Conservation (phyloP, 2,797 vertebrate species). For the Podarcis siculus region DNA sequence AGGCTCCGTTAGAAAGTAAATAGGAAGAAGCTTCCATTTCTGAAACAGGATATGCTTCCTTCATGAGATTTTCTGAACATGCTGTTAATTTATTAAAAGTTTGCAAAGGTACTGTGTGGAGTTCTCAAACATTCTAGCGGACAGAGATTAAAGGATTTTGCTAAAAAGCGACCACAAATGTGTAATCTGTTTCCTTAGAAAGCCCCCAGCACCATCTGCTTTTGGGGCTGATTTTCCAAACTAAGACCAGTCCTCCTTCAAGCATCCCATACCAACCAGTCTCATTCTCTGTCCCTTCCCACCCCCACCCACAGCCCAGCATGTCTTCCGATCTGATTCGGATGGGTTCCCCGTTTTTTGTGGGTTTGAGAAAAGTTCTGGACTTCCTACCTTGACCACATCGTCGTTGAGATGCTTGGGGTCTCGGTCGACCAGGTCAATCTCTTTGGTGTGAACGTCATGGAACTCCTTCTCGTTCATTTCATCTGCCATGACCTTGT, state of each 20-base stretch:
- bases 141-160: neutral
- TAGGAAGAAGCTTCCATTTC: neutral
- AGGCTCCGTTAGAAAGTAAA: neutral
- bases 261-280: neutral
- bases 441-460: conserved; percentile 96
- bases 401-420: conserved; percentile 95
- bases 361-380: rapidly evolving
- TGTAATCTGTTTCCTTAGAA: neutral
- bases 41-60: conserved; percentile 1
- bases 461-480: conserved; percentile 88
- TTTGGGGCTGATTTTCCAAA: neutral
- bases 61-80: neutral
- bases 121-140: neutral
- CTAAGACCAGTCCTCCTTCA: neutral
- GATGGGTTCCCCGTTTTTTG: neutral
- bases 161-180: neutral
- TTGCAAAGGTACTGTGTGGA: neutral
- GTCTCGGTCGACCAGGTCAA: conserved; percentile 96
- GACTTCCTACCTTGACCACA: conserved; percentile 90
- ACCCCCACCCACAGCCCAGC: neutral
- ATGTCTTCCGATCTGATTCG: neutral
- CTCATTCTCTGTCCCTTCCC: rapidly evolving
- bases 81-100: neutral
- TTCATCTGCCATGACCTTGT: conserved; percentile 96
- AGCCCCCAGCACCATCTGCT: neutral